Conservation (phyloP, 92 coral and sea anemone species). For the Phenganax subtilis region DNA sequence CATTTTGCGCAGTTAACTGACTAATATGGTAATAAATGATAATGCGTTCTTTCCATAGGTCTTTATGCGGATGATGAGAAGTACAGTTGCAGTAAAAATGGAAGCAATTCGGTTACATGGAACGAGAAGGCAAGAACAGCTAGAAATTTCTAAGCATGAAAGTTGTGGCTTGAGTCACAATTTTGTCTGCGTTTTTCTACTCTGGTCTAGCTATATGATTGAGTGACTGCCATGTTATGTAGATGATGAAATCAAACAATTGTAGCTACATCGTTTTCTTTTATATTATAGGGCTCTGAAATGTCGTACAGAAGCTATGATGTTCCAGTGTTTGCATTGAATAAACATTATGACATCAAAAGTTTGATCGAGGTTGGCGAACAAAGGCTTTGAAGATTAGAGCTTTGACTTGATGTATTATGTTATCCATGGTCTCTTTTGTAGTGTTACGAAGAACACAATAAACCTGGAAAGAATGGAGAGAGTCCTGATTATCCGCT, state of each 20-base stretch:
- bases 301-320: conserved; percentile 80
- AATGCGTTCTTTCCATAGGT: conserved; percentile 34
- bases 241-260: background rate
- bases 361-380: conserved; percentile 37
- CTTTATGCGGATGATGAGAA: conserved; percentile 40
- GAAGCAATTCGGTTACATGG: conserved; percentile 51
- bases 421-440: background rate
- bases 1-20: too few species aligned
- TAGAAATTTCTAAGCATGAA: background rate
- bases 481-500: conserved; percentile 78
- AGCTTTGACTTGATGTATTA: background rate
- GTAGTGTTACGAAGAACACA: conserved; percentile 72
- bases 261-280: background rate
- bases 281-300: conserved; percentile 67
- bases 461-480: conserved; percentile 56
- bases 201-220: background rate
- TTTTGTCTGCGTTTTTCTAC: background rate
- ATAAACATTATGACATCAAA: conserved; percentile 38
- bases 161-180: too few species aligned
- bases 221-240: background rate
- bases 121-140: conserved; percentile 49
- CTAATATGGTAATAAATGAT: too few species aligned
- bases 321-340: conserved; percentile 77
- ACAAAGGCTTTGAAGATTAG: background rate
- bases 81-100: conserved; percentile 47